Percentiles rank a stretch among this genome's conserved stretches.
phyloP scores from a whole-genome alignment of 2,113 vertebrate species.

The Nicator chloris region DNA sequence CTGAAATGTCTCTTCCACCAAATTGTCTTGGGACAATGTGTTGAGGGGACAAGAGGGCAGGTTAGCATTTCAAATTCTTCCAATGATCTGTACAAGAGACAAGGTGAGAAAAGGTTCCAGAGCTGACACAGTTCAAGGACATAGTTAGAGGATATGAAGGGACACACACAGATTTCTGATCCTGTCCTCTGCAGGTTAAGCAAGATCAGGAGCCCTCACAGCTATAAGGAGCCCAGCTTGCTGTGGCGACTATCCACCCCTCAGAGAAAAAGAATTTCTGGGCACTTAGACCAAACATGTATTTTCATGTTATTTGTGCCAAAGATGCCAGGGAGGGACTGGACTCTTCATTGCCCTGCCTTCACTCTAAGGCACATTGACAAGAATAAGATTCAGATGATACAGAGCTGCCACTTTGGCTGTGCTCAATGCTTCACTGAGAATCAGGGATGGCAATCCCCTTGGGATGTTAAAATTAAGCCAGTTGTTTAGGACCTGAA shows the following conservation, averaged over 20 bases:
- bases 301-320: background rate
- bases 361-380: background rate
- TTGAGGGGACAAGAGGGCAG: conserved; percentile 67
- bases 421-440: background rate
- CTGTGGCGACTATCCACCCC: background rate
- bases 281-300: background rate
- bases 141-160: background rate
- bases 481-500: background rate
- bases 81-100: background rate
- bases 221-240: background rate
- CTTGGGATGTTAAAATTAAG: background rate
- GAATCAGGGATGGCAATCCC: background rate
- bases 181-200: background rate
- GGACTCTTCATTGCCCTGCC: background rate
- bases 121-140: background rate
- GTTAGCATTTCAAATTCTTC: conserved; percentile 43
- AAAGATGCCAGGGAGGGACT: background rate
- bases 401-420: background rate
- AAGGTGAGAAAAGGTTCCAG: conserved; percentile 2
- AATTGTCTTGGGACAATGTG: conserved; percentile 59
- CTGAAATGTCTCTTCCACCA: conserved; percentile 65
- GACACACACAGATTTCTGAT: background rate
- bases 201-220: background rate
- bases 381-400: background rate
- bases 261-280: background rate